Base-by-base conservation (phyloP, 2,113 vertebrate species). In the Poeciliopsis occidentalis region DNA sequence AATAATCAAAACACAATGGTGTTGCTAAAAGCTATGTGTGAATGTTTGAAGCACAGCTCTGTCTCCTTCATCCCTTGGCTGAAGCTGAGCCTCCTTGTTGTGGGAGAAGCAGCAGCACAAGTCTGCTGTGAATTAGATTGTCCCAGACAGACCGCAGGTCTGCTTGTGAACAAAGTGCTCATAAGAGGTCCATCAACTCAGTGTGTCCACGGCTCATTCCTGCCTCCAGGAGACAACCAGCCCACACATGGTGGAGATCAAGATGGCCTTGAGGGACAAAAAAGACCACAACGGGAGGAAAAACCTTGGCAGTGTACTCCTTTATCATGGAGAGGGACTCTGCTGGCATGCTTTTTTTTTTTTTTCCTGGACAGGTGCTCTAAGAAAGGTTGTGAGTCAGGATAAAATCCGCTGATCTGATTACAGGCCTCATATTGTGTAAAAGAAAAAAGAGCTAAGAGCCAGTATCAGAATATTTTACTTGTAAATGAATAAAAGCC, bases 141-240 rank as follows among this genome's bases (percentile, higher is more conserved):
- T 62, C 64, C 51, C 2, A 64, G 62, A 39, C 60, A 71, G 51
- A 66, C 85, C 64, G 41, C 71, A 41, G 79, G 76, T 89, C 79
- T 82, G 86, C 78, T 84, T 86, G 66, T 71, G 77, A 80, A 82
- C 74, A 81, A 85, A 86, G 75, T 71, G 60, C 63, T 70, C 71
- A 83, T 79, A 73, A 88, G 79, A 82, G 65, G 60, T 61, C 80
- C 73, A 70, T 77, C 78, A 81, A 75, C 81, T 85, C 78, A 82
- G 72, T 32, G 8, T 79, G 67, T 31, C 68, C 17, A 6, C 13
- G 44, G 78, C 79, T 91, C 70, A 80, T 71, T 88, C 66, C 65
- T 77, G 70, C 74, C 82, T 85, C 31, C 73, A 66, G 80, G 76
- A 88, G 80, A 90, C 77, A 54, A 85, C 69, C 61, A 34, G 75